Conservation (phyloP, 2,888 invertebrate genomes). For the Mythimna loreyi region DNA sequence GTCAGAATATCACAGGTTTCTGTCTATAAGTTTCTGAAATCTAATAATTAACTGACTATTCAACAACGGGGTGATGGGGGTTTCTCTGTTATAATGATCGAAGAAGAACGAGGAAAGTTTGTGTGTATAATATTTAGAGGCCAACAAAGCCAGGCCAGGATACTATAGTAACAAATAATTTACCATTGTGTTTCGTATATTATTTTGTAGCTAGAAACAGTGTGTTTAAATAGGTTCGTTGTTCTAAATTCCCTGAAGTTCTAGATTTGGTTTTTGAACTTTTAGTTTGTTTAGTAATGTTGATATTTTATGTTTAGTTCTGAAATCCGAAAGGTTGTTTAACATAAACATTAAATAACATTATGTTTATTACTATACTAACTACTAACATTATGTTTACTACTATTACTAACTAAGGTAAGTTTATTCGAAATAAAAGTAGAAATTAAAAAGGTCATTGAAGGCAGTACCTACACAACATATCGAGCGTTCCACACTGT, state of each 20-base stretch:
- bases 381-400: neutral
- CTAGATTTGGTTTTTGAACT: slow-evolving; percentile 14
- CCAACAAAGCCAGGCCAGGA: too few species aligned
- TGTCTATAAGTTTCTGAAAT: too few species aligned
- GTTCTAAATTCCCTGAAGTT: neutral
- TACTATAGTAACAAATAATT: too few species aligned
- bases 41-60: too few species aligned
- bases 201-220: slow-evolving; percentile 1
- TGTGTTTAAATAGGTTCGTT: slow-evolving; percentile 22
- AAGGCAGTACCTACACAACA: neutral
- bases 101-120: too few species aligned
- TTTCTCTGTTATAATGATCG: too few species aligned
- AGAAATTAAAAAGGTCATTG: neutral
- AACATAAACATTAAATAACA: neutral
- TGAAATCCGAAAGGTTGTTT: neutral
- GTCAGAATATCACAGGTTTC: too few species aligned
- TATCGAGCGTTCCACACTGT: neutral
- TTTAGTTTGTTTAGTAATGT: slow-evolving; percentile 8
- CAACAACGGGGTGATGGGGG: too few species aligned
- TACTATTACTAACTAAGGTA: neutral
- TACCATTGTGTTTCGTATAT: neutral
- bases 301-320: neutral
- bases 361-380: too few species aligned
- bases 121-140: too few species aligned
- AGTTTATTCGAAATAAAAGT: neutral